phyloP scores from a whole-genome alignment of 2,888 invertebrate species.

The Macrosoma leucophasiata region DNA sequence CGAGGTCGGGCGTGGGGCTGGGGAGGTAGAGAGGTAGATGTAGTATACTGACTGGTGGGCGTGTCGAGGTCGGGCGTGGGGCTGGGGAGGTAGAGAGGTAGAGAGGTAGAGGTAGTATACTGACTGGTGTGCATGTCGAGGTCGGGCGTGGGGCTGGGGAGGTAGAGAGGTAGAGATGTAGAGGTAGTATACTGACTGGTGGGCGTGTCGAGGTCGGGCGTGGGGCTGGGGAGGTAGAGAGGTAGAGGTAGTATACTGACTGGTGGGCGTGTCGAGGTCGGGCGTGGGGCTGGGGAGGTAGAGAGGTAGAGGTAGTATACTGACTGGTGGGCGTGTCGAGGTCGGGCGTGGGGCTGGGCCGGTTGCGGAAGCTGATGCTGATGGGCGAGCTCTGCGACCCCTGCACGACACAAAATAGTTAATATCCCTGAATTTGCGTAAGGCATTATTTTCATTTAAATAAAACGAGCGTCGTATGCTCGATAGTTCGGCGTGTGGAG shows the following conservation, averaged over 20 bases:
- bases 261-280: no score
- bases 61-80: slow-evolving; percentile 33
- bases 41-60: slow-evolving; percentile 27
- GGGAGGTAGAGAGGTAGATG: no score
- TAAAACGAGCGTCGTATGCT: no score
- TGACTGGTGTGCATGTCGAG: no score
- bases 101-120: no score
- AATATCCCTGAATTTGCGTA: no score
- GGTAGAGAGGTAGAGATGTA: no score
- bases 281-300: slow-evolving; percentile 1
- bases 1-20: slow-evolving; percentile 33
- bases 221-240: slow-evolving; percentile 36
- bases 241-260: no score
- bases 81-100: no score
- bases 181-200: slow-evolving; percentile 25
- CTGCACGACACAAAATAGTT: slow-evolving; percentile 35
- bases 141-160: no score
- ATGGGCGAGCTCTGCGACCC: slow-evolving; percentile 55
- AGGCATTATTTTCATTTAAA: no score
- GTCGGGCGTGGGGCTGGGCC: slow-evolving; percentile 34
- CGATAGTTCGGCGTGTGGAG: no score
- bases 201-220: slow-evolving; percentile 32
- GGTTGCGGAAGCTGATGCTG: slow-evolving; percentile 55
- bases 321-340: slow-evolving; percentile 32
- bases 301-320: slow-evolving; percentile 5